Evolutionary conservation across 2,113 vertebrate genomes (phyloP).

Genomic region (Hydrochoerus hydrochaeris): DNA sequence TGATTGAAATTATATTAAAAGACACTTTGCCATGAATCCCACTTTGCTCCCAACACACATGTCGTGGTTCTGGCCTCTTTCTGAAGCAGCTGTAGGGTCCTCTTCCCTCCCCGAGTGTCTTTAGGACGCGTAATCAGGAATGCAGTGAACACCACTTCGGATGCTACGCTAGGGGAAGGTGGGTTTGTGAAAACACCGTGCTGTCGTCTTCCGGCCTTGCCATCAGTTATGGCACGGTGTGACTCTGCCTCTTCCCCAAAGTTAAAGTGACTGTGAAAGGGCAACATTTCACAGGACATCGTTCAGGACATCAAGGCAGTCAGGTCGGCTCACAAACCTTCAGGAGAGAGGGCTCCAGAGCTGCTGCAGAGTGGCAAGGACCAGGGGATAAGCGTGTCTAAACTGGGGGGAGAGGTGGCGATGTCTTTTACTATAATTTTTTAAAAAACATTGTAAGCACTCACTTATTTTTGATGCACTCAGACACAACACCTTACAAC

Average conservation of each 20-base stretch:
- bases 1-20: no score
- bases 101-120: no score
- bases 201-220: not conserved
- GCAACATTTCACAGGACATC: not conserved
- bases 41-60: not conserved
- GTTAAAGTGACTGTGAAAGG: not conserved
- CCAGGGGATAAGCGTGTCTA: not conserved
- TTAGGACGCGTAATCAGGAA: not conserved
- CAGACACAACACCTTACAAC: not conserved
- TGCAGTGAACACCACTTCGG: no score
- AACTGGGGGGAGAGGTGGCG: no score
- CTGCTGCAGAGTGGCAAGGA: not conserved
- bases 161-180: not conserved
- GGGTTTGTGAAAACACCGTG: not conserved
- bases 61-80: no score
- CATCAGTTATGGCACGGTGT: not conserved
- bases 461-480: not conserved
- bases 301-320: not conserved
- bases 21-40: no score
- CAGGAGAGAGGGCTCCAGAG: not conserved
- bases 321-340: no score
- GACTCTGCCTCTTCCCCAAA: no score
- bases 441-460: not conserved
- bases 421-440: not conserved
- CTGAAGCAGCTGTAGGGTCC: no score